Evolutionary conservation across 1,140 invertebrate genomes (phyloP), one percentile per base, ranked within the genome.

Genomic region (Agrypnia vestita): DNA sequence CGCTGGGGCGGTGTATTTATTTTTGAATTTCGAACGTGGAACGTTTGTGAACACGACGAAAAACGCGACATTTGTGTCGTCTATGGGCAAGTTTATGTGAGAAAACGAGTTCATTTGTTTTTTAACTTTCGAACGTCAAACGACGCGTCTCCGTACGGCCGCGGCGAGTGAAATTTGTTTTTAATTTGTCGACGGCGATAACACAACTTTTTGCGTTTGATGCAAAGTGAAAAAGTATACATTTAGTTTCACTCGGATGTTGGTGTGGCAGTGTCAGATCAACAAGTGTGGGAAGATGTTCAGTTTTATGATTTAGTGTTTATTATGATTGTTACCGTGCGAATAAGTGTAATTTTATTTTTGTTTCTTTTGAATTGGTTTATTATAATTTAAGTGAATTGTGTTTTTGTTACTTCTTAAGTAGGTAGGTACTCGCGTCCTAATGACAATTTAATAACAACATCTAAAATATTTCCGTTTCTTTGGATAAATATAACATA

Each of bases 91-190:
- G 69, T 73, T 73, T n/a, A 17, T 53, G 47, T 55, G 69, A 35
- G 25, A 73, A 73, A 73, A 55, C 25, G 67, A 73, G 69, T 73
- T 51, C n/a, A 53, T 53, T 73, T 73, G 69, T 55, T 55, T 53
- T n/a, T 73, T n/a, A 55, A 73, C 47, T 53, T 47, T 69, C 64
- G 21, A 73, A 55, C 51, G 19, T 35, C 15, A 21, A 53, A 21
- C 19, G 13, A 19, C 17, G n/a, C 19, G 10, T 61, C 17, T 61
- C 3, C 17, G 12, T 61, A 15, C 17, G 4, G 4, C 13, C 9
- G 10, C 15, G 17, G 10, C 9, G 10, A 11, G 12, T 61, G 12
- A 61, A 19, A 61, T 15, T 61, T 15, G 56, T 21, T 61, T 19
- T 19, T 15, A 61, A 4, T 12, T 19, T 61, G 25, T 35, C 6